Evolutionary conservation across 2,888 invertebrate genomes (phyloP).

Genomic region (Drosophila mulleri): DNA sequence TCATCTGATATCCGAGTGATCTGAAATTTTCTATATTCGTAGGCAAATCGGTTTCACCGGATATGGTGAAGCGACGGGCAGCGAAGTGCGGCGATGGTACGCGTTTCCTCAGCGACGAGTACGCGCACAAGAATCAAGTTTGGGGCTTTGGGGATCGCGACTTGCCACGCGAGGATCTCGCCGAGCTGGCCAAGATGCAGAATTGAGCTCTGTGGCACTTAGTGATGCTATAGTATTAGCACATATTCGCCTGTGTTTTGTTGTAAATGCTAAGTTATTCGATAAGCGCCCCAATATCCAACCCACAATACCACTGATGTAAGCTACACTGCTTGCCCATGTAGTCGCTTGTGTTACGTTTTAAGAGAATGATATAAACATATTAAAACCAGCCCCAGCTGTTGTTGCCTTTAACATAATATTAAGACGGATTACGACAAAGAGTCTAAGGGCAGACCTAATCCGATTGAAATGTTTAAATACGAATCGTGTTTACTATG

Average conservation of each 20-base stretch:
- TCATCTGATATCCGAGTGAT: not conserved
- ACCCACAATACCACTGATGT: constrained; percentile 1
- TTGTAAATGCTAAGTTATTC: constrained; percentile 48
- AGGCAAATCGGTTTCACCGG: constrained; percentile 87
- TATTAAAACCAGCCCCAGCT: constrained; percentile 18
- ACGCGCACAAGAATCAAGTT: constrained; percentile 84
- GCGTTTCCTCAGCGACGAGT: constrained; percentile 84
- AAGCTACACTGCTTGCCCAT: constrained; percentile 8
- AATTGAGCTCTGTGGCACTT: constrained; percentile 67
- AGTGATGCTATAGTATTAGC: constrained; percentile 41
- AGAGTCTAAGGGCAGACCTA: too few relatives aligned
- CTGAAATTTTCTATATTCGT: not conserved
- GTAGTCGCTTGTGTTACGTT: constrained; percentile 56
- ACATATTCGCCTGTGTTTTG: constrained; percentile 48
- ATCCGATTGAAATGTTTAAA: too few relatives aligned
- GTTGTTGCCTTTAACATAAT: not conserved
- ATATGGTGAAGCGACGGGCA: constrained; percentile 87
- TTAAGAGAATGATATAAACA: constrained; percentile 53
- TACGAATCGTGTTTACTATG: too few relatives aligned
- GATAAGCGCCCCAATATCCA: constrained; percentile 19
- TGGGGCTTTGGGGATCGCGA: constrained; percentile 89
- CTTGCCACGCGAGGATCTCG: constrained; percentile 86
- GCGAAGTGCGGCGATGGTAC: constrained; percentile 88
- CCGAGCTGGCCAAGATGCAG: constrained; percentile 87
- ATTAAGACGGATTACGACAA: too few relatives aligned